These are phyloP conservation scores for Brachystomella parvula DNA, from an alignment of 1,140 invertebrate species.

Conservation along the genomic window DNA sequence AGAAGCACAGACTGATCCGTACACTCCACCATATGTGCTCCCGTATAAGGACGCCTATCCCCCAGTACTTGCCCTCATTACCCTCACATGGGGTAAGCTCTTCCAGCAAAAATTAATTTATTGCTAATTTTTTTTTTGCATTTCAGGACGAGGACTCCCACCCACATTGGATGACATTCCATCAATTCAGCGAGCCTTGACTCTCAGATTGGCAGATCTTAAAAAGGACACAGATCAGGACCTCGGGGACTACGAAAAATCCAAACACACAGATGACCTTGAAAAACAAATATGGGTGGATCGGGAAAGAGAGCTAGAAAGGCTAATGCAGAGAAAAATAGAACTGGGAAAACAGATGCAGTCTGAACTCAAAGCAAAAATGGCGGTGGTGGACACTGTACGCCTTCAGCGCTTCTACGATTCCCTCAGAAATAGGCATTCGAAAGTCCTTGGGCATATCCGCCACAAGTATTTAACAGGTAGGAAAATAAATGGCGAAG, in stretches of 20 bases:
- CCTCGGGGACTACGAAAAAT: conserved; percentile 48
- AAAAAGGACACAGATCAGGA: conserved; percentile 47
- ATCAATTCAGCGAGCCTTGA: conserved; percentile 54
- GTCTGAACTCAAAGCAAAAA: conserved; percentile 25
- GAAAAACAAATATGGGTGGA: conserved; percentile 58
- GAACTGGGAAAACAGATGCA: conserved; percentile 41
- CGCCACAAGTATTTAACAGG: conserved; percentile 31
- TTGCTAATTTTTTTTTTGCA: background rate
- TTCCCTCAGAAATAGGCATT: conserved; percentile 16
- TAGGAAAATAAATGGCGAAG: background rate
- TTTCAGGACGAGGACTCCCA: conserved; percentile 50
- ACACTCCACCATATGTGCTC: conserved; percentile 57
- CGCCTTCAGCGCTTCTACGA: conserved; percentile 24
- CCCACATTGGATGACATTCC: conserved; percentile 55
- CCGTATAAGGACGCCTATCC: conserved; percentile 42
- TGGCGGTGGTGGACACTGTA: conserved; percentile 15
- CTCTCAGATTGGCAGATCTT: conserved; percentile 52
- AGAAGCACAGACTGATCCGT: conserved; percentile 67
- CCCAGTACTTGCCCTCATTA: conserved; percentile 46
- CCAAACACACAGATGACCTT: conserved; percentile 53
- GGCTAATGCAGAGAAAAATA: conserved; percentile 28
- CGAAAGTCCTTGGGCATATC: conserved; percentile 18
- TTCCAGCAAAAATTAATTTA: background rate
- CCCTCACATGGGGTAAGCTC: conserved; percentile 44
- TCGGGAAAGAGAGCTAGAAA: conserved; percentile 45